These are phyloP conservation scores for Sthenelais limicola DNA, from an alignment of 2,888 invertebrate genomes.

Conservation along the genomic window DNA sequence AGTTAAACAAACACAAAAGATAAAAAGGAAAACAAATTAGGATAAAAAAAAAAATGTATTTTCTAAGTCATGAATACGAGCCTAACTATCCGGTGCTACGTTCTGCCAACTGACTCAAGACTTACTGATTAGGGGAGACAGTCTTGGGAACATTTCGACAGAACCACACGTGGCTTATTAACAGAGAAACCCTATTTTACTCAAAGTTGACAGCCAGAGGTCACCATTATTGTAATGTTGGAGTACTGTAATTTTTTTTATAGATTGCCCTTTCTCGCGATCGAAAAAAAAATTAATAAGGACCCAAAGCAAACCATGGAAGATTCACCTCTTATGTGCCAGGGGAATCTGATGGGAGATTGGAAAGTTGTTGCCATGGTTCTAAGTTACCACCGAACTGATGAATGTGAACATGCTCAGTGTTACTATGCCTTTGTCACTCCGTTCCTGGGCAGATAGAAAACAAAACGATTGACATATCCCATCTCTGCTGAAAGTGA, in stretches of 20 bases:
- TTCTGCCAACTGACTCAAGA: constrained; percentile 39
- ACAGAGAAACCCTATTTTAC: constrained; percentile 35
- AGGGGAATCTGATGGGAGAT: constrained; percentile 17
- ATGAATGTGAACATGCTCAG: constrained; percentile 22
- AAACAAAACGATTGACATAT: constrained; percentile 30
- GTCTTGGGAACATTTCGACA: constrained; percentile 35
- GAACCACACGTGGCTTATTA: constrained; percentile 29
- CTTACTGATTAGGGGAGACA: constrained; percentile 35
- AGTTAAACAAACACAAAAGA: constrained; percentile 29
- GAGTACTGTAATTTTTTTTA: constrained; percentile 25
- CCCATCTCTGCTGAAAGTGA: constrained; percentile 28
- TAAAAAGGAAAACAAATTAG: no score
- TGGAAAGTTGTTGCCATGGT: constrained; percentile 4
- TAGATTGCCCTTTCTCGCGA: constrained; percentile 18
- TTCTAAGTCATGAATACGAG: constrained; percentile 37
- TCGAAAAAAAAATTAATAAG: constrained; percentile 4
- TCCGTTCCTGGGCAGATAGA: constrained; percentile 27
- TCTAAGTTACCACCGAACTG: constrained; percentile 35
- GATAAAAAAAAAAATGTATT: constrained; percentile 33
- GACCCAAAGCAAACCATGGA: constrained; percentile 9
- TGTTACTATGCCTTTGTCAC: constrained; percentile 21
- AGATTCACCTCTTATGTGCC: constrained; percentile 25
- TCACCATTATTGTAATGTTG: constrained; percentile 28
- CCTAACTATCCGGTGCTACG: constrained; percentile 39
- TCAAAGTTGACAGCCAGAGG: constrained; percentile 29